These are phyloP conservation scores for Spinus pinus DNA, from an alignment of 2,797 vertebrate genomes.

Conservation along the genomic window DNA sequence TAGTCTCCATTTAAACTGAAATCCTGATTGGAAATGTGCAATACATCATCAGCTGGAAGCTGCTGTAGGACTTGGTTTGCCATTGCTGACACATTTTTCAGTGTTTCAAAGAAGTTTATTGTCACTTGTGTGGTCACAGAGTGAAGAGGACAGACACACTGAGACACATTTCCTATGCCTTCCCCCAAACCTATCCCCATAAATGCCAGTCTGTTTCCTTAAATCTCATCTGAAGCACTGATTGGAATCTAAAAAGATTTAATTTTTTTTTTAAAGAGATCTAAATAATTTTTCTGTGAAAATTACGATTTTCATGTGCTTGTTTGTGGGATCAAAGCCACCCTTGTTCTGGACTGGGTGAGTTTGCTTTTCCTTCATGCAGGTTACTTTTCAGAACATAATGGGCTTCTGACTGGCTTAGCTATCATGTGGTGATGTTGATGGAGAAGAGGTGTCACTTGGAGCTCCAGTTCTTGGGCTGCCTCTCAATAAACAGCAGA, in stretches of 20 bases:
- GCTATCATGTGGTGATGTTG: background rate
- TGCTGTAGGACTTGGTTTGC: background rate
- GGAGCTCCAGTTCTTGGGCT: background rate
- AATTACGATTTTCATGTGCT: background rate
- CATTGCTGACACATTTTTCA: background rate
- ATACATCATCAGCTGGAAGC: background rate
- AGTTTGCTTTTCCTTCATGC: background rate
- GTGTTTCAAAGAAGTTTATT: background rate
- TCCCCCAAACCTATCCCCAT: fast-evolving
- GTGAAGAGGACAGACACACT: fast-evolving
- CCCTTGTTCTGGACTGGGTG: background rate
- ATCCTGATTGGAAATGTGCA: background rate
- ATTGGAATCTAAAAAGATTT: background rate
- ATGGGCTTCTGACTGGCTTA: background rate
- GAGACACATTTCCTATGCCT: background rate
- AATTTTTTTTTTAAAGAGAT: fast-evolving
- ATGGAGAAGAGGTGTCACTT: background rate
- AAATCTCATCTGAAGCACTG: background rate
- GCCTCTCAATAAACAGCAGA: background rate
- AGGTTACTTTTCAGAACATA: background rate
- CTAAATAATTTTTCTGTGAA: background rate
- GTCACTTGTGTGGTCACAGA: background rate
- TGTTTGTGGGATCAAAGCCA: background rate
- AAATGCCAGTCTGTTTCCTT: background rate
- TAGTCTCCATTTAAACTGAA: background rate